Base-by-base conservation (phyloP, 2,888 invertebrate genomes). In the Agapostemon virescens region DNA sequence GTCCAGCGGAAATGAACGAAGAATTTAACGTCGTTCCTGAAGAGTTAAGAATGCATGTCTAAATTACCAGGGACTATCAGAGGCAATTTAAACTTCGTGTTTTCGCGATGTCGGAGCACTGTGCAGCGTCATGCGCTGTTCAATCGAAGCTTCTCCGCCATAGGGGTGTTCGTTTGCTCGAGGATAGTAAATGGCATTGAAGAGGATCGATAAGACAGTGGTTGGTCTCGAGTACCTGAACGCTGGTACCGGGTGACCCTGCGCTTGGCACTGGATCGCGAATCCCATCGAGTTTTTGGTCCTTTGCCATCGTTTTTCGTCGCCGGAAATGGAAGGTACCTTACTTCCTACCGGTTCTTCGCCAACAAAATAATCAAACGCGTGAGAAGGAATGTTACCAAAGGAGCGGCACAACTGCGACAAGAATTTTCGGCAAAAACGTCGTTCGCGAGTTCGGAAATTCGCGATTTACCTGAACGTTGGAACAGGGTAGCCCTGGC, bases 401-500 rank as follows among this genome's bases (percentile, higher is more conserved):
- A n/a, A 2, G 11, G 6, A 23, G 7, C 17, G 11, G 20, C n/a
- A n/a, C 33, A 20, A 63, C 61, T 11, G 33, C 61, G 63, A n/a
- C n/a, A 20, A 36, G n/a, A 63, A 36, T 63, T 36, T 55, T 11
- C 55, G 11, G 26, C 13, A 26, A 55, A 26, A 15, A 13, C 55
- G 49, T 15, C 23, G 4, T 9, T n/a, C 71, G 33, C 17, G 40
- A 23, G 20, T 49, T 1, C n/a, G 38, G 9, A 26, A 26, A n/a
- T 58, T 63, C 74, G 86, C 33, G 26, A 68, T 94, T 94, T 93
- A 96, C 96, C 95, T 96, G 95, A 95, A 95, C 89, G 94, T 90
- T 88, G 96, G 96, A 80, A 95, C 94, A 88, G 96, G 96, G 91
- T 94, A 95, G 72, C 94, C 96, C 93, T 96, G 96, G 83, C 95